Base-by-base conservation (phyloP, 1,140 invertebrate genomes). In the Leptinotarsa texana region DNA sequence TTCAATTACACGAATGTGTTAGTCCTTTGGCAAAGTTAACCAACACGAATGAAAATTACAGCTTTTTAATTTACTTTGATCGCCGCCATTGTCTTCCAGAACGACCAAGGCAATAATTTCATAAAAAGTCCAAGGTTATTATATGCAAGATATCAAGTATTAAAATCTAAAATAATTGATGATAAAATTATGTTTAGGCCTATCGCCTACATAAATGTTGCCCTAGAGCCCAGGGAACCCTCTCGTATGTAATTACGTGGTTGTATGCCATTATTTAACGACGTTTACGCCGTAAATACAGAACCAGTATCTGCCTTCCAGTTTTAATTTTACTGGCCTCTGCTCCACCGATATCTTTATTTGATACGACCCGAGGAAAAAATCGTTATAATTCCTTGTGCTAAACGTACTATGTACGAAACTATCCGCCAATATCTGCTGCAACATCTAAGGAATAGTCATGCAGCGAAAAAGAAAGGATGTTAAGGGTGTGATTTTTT, bases 81-180 rank as follows among this genome's bases (percentile, higher is more conserved):
- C 24, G 57, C 69, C 69, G 61, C 69, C 69, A 72, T 72, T 73
- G 71, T 73, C 61, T 65, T 18, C 27, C 22, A 17, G 17, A 13
- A 17, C 17, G 62, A 63, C 27, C 42, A 17, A 63, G 70, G 57
- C 61, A 63, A 17, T 65, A 65, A 65, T 73, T 73, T 73, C 61
- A 62, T 65, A 18, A 65, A 73, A 65, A 73, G 24, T 65, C 33
- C 71, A 73, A 73, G 71, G 71, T 73, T 65, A 73, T 47, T 65
- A 63, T 65, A 63, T 33, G 51, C 18, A 63, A 65, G 71, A 73
- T 73, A 73, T 73, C 71, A 48, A 73, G 17, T 27, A 73, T 73
- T 73, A 73, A 73, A 73, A 73, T 73, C 71, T 73, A 33, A 65
- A 73, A 74, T 74, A 74, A 74, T 74, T 74, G 73, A 74, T 74